Base-by-base conservation (phyloP, 2,888 invertebrate genomes). In the Limenitis camilla region DNA sequence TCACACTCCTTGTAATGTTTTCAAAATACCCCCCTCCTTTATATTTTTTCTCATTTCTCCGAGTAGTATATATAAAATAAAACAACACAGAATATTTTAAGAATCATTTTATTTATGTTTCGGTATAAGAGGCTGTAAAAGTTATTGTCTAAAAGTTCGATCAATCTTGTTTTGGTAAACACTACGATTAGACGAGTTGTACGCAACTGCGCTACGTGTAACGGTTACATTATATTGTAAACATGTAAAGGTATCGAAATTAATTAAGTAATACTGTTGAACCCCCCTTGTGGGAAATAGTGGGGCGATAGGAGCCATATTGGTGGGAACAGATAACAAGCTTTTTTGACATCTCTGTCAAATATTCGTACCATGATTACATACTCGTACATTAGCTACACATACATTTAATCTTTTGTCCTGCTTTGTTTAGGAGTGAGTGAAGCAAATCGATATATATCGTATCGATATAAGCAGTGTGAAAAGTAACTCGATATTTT, bases 251-350 rank as follows among this genome's bases (percentile, higher is more conserved):
- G 71, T 75, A 77, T 76, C 73, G 76, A 78, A 81, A 80, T 81
- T 80, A 83, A 79, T 73, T 79, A 78, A 81, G 74, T 85, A 86
- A 86, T 86, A 86, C 85, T 86, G 85, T 80, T 78, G 76, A 74
- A 79, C 78, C 79, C 79, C 78, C 76, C 51, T 46, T 40, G 50
- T 52, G 53, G 60, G 42, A 49, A 49, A 52, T 49, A 61, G 61
- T 59, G 62, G 61, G 66, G 67, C 65, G 63, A 53, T 64, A 65
- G 67, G 69, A 69, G 62, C 58, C 62, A 59, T 54, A 53, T 63
- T 66, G 66, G 65, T 65, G 65, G 64, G 63, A 59, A 61, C 51
- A 61, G 48, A 52, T 52, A 52, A 43, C 45, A 49, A 42, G 48
- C 52, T 55, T 49, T 59, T 55, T 41, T 47, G 46, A 40, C 40